Conservation (phyloP, 1,140 invertebrate species). For the Papilio polyxenes region DNA sequence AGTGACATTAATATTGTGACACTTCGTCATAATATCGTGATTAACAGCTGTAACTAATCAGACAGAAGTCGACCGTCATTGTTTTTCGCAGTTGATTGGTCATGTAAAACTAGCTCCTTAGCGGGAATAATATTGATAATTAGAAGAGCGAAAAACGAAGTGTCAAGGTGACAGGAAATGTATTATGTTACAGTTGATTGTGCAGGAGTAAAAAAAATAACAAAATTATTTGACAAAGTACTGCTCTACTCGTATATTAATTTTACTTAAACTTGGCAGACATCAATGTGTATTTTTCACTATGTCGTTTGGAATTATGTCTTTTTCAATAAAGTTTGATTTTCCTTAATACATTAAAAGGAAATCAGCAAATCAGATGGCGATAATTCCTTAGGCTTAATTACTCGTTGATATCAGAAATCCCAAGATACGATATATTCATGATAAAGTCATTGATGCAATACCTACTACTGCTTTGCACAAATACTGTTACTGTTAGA, state of each 20-base stretch:
- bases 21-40: background rate
- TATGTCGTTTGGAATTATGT: too few relatives aligned
- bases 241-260: background rate
- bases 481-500: too few relatives aligned
- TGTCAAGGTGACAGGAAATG: conserved; percentile 64
- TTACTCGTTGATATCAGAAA: too few relatives aligned
- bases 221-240: background rate
- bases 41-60: conserved; percentile 39
- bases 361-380: too few relatives aligned
- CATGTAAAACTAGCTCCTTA: conserved; percentile 70
- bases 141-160: conserved; percentile 58
- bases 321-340: too few relatives aligned
- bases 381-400: too few relatives aligned
- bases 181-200: conserved; percentile 34
- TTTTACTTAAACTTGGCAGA: too few relatives aligned
- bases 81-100: conserved; percentile 70
- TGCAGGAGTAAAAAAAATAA: background rate
- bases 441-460: too few relatives aligned
- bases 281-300: background rate
- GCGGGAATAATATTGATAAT: conserved; percentile 55
- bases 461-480: too few relatives aligned
- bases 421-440: too few relatives aligned
- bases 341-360: too few relatives aligned
- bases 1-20: background rate
- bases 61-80: conserved; percentile 45